These are phyloP conservation scores for Carabus problematicus DNA, from an alignment of 2,888 invertebrate genomes.

Conservation along the genomic window DNA sequence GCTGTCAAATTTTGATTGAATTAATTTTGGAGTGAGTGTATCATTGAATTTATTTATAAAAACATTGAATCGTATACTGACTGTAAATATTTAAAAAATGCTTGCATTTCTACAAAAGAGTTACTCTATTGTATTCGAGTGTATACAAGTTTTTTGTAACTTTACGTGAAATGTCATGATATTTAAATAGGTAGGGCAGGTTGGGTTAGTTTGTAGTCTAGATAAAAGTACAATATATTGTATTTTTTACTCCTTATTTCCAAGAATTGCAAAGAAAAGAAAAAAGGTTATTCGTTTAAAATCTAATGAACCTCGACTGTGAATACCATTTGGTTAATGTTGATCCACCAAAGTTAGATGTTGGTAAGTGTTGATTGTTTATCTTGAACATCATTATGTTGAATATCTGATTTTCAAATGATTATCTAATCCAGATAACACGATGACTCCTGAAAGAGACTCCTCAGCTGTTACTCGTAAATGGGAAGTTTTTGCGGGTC, in stretches of 20 bases:
- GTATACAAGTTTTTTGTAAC: constrained; percentile 16
- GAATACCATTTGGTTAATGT: constrained; percentile 38
- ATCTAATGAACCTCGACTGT: constrained; percentile 38
- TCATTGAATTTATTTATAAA: constrained; percentile 36
- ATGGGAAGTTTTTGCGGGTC: constrained; percentile 95
- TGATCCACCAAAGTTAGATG: constrained; percentile 36
- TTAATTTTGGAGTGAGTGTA: constrained; percentile 34
- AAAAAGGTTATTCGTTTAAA: constrained; percentile 16
- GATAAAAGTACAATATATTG: constrained; percentile 29
- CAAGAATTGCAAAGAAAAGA: constrained; percentile 2
- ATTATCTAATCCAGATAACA: constrained; percentile 23
- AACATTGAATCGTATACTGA: constrained; percentile 20
- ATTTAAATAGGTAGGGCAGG: constrained; percentile 42
- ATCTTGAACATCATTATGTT: constrained; percentile 24
- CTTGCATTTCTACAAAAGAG: constrained; percentile 16
- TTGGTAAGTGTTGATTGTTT: constrained; percentile 33
- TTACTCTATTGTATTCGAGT: constrained; percentile 5
- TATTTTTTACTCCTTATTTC: constrained; percentile 36
- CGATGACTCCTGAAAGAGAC: constrained; percentile 36
- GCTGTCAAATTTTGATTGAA: constrained; percentile 42
- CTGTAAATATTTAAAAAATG: constrained; percentile 29
- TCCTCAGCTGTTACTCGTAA: constrained; percentile 52
- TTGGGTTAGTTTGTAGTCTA: constrained; percentile 35
- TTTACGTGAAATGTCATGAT: constrained; percentile 34
- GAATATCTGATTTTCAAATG: background rate